Percentiles rank a stretch among this genome's conserved stretches.
Evolutionary conservation across 2,888 invertebrate genomes (phyloP).

Genomic region (Noctua janthina): DNA sequence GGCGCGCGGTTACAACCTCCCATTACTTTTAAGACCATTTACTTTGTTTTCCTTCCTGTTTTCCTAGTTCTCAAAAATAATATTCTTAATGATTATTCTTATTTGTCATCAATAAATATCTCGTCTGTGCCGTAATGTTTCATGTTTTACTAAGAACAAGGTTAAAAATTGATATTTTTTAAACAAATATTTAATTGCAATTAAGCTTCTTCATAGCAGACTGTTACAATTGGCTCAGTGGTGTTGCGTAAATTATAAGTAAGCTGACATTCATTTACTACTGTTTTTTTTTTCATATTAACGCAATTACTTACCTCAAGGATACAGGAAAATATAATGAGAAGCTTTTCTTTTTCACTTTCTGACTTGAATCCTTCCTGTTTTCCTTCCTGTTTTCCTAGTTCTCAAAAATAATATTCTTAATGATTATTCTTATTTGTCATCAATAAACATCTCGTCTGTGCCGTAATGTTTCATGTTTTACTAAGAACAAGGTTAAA

Average conservation of each 20-base stretch:
- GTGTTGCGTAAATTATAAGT: constrained; percentile 9
- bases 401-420: background rate
- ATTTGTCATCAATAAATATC: background rate
- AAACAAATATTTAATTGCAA: constrained; percentile 38
- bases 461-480: background rate
- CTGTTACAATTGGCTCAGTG: constrained; percentile 14
- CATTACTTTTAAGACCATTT: background rate
- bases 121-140: background rate
- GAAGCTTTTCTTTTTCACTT: background rate
- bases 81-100: no score
- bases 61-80: background rate
- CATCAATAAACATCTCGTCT: background rate
- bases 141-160: constrained; percentile 2
- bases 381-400: background rate
- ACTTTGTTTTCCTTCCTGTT: background rate
- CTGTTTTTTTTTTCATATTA: background rate
- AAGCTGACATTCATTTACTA: constrained; percentile 17
- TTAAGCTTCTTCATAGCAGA: constrained; percentile 19
- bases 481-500: constrained; percentile 7
- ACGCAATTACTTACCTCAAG: background rate
- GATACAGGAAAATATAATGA: background rate
- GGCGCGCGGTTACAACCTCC: background rate
- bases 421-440: background rate
- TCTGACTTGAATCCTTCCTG: background rate
- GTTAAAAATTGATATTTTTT: background rate